These are phyloP conservation scores for Copidosoma aretas DNA, from an alignment of 2,888 invertebrate genomes.

Conservation along the genomic window DNA sequence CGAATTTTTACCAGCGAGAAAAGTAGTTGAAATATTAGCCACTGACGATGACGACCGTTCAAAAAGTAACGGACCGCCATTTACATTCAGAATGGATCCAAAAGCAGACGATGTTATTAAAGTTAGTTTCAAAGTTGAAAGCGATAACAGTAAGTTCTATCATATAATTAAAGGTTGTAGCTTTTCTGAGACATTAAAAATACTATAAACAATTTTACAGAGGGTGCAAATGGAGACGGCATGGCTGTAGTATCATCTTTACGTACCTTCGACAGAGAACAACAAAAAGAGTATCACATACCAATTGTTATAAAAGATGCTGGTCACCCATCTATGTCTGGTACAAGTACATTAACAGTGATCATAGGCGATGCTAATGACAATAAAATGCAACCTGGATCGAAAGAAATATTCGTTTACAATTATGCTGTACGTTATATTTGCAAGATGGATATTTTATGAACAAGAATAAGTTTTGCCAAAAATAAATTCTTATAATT, in stretches of 20 bases:
- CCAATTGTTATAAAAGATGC: slow-evolving; percentile 98
- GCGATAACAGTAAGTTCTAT: slow-evolving; percentile 83
- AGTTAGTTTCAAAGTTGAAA: slow-evolving; percentile 94
- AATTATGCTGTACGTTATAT: slow-evolving; percentile 75
- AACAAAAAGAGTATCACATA: slow-evolving; percentile 94
- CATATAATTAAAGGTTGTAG: neutral
- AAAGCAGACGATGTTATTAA: slow-evolving; percentile 92
- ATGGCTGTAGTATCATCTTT: slow-evolving; percentile 97
- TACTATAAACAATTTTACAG: slow-evolving; percentile 60
- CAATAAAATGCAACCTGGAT: slow-evolving; percentile 97
- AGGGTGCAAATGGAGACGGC: slow-evolving; percentile 96
- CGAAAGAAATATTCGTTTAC: slow-evolving; percentile 96
- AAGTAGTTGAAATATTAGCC: slow-evolving; percentile 90
- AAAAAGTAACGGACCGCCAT: slow-evolving; percentile 96
- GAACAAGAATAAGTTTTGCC: neutral
- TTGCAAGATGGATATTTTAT: neutral
- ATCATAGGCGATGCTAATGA: slow-evolving; percentile 98
- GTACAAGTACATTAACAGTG: slow-evolving; percentile 93
- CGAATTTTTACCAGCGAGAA: slow-evolving; percentile 89
- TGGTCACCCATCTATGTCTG: slow-evolving; percentile 95
- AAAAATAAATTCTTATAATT: neutral
- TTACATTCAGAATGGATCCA: slow-evolving; percentile 91
- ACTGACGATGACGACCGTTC: slow-evolving; percentile 94
- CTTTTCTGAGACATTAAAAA: neutral
- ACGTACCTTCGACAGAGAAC: slow-evolving; percentile 92